A percentile compares a stretch with the other conserved stretches of the same genome.
phyloP scores from a whole-genome alignment of 2,113 vertebrate species.

The Menura novaehollandiae region DNA sequence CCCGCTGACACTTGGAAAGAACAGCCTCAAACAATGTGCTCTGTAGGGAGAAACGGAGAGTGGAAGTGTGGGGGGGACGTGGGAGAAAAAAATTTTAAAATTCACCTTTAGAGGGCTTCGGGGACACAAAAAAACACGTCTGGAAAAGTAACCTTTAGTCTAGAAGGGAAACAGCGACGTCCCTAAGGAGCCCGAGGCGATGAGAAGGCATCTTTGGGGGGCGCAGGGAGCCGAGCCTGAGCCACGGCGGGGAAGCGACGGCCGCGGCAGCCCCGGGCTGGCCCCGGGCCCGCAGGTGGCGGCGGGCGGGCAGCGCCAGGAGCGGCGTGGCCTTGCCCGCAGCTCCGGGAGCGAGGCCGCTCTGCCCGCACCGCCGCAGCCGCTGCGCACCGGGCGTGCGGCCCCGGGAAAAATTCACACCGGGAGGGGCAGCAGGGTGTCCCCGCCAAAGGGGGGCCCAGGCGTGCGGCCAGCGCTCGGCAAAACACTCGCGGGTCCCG shows the following conservation, averaged over 20 bases:
- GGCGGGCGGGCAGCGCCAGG: background rate
- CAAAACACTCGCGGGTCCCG: background rate
- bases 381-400: too few species aligned
- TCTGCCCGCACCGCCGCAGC: background rate
- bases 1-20: background rate
- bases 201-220: slow-evolving; percentile 24
- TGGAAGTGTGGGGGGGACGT: fast-evolving
- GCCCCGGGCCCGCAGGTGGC: background rate
- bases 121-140: background rate
- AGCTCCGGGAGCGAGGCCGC: background rate
- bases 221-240: background rate
- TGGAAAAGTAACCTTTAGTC: slow-evolving; percentile 16
- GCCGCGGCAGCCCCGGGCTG: background rate
- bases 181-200: background rate
- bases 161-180: background rate
- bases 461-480: background rate
- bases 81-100: background rate
- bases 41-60: background rate
- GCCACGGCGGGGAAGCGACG: background rate
- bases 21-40: background rate
- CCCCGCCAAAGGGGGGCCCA: too few species aligned
- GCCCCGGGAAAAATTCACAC: too few species aligned
- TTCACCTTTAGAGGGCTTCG: background rate
- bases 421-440: too few species aligned
- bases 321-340: background rate